Percentiles rank a stretch among this genome's conserved stretches.
Conservation (phyloP, 2,113 vertebrate genomes). For the Telmatochromis brachygnathus region DNA sequence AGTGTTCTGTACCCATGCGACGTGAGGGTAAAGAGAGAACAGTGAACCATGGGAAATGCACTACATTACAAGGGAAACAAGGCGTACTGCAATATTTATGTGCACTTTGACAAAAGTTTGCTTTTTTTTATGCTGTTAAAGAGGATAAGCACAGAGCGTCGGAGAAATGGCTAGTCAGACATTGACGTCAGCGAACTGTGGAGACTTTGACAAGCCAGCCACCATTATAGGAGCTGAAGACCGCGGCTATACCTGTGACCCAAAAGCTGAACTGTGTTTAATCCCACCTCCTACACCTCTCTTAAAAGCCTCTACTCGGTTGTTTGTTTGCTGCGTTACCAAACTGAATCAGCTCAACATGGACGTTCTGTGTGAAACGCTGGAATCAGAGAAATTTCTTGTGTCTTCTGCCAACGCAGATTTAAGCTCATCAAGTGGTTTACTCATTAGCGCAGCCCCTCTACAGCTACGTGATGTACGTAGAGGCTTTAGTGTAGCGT, state of each 20-base stretch:
- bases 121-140: conserved; percentile 37
- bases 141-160: background rate
- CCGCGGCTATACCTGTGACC: conserved; percentile 14
- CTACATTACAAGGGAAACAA: conserved; percentile 25
- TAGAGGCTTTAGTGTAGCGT: background rate
- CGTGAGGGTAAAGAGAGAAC: background rate
- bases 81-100: conserved; percentile 60
- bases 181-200: background rate
- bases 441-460: background rate
- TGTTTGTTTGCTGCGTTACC: background rate
- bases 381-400: background rate
- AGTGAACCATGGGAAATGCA: conserved; percentile 46
- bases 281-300: conserved; percentile 24
- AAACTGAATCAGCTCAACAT: background rate
- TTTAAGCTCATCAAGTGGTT: conserved; percentile 6
- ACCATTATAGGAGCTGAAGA: conserved; percentile 4
- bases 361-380: background rate
- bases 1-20: background rate
- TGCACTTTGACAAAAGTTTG: conserved; percentile 45
- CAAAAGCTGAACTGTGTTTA: background rate
- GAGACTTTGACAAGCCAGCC: background rate
- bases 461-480: background rate
- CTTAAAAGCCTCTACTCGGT: conserved; percentile 1
- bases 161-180: conserved; percentile 9
- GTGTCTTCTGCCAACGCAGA: background rate